A percentile compares a stretch with the other conserved stretches of the same genome.
These are phyloP conservation scores for Apostichopus californicus DNA, from an alignment of 35 echinoderm and acorn worm genomes.

Conservation along the genomic window DNA sequence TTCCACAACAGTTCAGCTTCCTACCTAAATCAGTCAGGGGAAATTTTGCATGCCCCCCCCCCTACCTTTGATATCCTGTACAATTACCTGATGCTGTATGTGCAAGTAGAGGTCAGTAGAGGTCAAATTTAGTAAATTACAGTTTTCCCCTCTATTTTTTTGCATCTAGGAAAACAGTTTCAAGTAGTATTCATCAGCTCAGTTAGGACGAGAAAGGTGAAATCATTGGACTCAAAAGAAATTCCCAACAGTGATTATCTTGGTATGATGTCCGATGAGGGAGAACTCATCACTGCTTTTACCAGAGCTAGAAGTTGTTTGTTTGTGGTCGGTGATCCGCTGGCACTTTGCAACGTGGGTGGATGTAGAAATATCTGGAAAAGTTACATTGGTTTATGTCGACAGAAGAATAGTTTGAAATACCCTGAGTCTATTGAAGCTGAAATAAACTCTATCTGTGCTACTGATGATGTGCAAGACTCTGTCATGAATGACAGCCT, in stretches of 20 bases:
- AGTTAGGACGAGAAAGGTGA: conserved; percentile 18
- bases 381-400: conserved; percentile 70
- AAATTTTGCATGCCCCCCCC: too few species aligned
- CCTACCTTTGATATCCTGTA: too few species aligned
- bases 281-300: conserved; percentile 86
- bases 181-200: conserved; percentile 29
- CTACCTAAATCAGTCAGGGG: too few species aligned
- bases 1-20: too few species aligned
- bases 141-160: not conserved
- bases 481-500: too few species aligned
- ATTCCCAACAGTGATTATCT: conserved; percentile 39
- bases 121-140: too few species aligned
- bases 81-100: too few species aligned
- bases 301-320: conserved; percentile 82
- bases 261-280: conserved; percentile 80
- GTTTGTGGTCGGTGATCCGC: conserved; percentile 80
- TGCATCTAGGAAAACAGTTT: conserved; percentile 7
- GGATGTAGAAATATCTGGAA: conserved; percentile 65
- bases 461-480: too few species aligned
- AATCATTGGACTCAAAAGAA: not conserved
- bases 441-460: not conserved
- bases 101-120: too few species aligned
- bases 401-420: conserved; percentile 54
- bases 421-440: not conserved
- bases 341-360: conserved; percentile 73